Percentiles rank a stretch among this genome's conserved stretches.
Conservation (phyloP, 2,888 invertebrate genomes). For the Bellardia pandia region DNA sequence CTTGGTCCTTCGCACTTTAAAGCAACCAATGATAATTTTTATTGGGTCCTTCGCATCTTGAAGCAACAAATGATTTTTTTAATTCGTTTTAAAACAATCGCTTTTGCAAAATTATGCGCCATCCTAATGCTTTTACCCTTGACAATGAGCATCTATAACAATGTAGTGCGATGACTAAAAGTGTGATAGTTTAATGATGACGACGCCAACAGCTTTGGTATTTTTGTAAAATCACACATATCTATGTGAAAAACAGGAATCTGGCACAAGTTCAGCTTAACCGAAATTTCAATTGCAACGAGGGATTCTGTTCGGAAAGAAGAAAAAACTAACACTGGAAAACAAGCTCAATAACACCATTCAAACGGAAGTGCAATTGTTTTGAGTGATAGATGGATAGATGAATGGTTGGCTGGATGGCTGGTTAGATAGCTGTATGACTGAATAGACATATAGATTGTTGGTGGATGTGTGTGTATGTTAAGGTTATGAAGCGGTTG, state of each 20-base stretch:
- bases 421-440: constrained; percentile 8
- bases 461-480: neutral
- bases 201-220: constrained; percentile 35
- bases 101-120: neutral
- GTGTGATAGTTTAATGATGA: constrained; percentile 71
- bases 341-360: constrained; percentile 64
- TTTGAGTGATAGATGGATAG: constrained; percentile 63
- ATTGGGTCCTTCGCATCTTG: too few relatives aligned
- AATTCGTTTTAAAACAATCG: too few relatives aligned
- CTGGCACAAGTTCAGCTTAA: constrained; percentile 33
- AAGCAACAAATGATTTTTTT: too few relatives aligned
- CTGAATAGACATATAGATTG: constrained; percentile 34
- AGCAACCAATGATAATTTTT: too few relatives aligned
- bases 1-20: too few relatives aligned
- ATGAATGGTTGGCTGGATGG: constrained; percentile 27
- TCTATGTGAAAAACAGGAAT: constrained; percentile 17
- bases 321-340: constrained; percentile 15
- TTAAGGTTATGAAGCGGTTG: constrained; percentile 12
- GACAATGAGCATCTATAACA: constrained; percentile 56
- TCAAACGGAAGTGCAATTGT: constrained; percentile 72
- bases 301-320: constrained; percentile 63
- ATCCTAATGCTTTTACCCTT: constrained; percentile 36
- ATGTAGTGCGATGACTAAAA: constrained; percentile 60
- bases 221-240: neutral
- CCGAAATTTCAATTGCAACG: constrained; percentile 49